These are phyloP conservation scores for Parnassius mnemosyne DNA, from an alignment of 2,888 invertebrate genomes.

Conservation along the genomic window DNA sequence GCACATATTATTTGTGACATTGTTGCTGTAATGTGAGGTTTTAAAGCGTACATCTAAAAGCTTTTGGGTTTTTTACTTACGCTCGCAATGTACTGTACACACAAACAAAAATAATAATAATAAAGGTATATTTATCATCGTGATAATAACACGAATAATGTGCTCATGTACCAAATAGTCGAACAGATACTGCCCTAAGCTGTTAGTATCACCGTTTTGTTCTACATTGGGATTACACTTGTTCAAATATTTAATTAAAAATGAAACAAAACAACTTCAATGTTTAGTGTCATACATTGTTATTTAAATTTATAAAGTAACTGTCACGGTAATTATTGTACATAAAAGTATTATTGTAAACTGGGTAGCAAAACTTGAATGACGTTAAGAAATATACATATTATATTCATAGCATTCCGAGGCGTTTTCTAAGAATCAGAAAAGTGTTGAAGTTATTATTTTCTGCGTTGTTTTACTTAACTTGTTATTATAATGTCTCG, in stretches of 20 bases:
- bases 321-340: neutral
- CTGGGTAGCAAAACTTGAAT: too few species aligned
- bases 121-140: neutral
- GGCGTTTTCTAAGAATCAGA: too few species aligned
- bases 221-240: neutral
- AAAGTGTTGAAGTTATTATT: too few species aligned
- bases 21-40: too few species aligned
- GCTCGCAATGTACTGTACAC: constrained; percentile 2
- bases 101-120: neutral
- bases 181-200: neutral
- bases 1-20: neutral
- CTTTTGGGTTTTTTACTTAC: constrained; percentile 5
- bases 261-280: constrained; percentile 1
- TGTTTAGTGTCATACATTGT: constrained; percentile 13
- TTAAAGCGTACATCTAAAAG: neutral
- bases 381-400: too few species aligned
- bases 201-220: neutral
- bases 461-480: too few species aligned
- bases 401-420: too few species aligned
- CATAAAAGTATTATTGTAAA: neutral
- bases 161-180: neutral
- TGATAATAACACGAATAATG: neutral
- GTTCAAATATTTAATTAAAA: constrained; percentile 21
- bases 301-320: constrained; percentile 18
- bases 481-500: too few species aligned